phyloP scores from a whole-genome alignment of 2,888 invertebrate genomes.

The Nematopogon swammerdamellus region DNA sequence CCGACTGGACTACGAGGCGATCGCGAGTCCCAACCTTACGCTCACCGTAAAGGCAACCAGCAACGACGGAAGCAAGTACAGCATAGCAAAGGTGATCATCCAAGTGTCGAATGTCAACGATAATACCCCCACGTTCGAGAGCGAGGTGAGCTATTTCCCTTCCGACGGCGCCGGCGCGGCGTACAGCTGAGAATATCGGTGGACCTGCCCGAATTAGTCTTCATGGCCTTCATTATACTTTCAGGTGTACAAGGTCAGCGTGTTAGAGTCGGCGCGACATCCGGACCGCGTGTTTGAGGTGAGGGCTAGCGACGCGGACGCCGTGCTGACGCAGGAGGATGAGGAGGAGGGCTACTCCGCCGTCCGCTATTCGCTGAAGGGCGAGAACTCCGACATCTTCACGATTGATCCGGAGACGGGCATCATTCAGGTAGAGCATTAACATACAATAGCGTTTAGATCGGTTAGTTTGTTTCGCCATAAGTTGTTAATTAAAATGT shows the following conservation, averaged over 20 bases:
- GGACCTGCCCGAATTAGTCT: slow-evolving; percentile 6
- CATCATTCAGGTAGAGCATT: slow-evolving; percentile 62
- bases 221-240: slow-evolving; percentile 14
- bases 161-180: too few relatives aligned
- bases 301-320: slow-evolving; percentile 69
- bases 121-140: slow-evolving; percentile 69
- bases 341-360: slow-evolving; percentile 63
- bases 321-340: slow-evolving; percentile 54
- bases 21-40: slow-evolving; percentile 57
- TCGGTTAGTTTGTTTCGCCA: too few relatives aligned
- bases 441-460: too few relatives aligned
- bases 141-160: slow-evolving; percentile 57
- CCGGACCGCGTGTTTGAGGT: slow-evolving; percentile 66
- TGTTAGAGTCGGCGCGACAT: slow-evolving; percentile 66
- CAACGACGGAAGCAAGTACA: slow-evolving; percentile 53
- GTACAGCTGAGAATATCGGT: too few relatives aligned
- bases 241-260: slow-evolving; percentile 65
- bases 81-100: slow-evolving; percentile 65
- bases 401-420: slow-evolving; percentile 68
- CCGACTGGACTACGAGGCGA: slow-evolving; percentile 72
- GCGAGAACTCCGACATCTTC: slow-evolving; percentile 72
- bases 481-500: too few relatives aligned
- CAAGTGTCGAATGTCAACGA: slow-evolving; percentile 76
- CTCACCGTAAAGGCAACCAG: slow-evolving; percentile 56
- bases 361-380: slow-evolving; percentile 67